A percentile compares a stretch with the other conserved stretches of the same genome.
Conservation (phyloP, 2,888 invertebrate genomes). For the Thecophora atra region DNA sequence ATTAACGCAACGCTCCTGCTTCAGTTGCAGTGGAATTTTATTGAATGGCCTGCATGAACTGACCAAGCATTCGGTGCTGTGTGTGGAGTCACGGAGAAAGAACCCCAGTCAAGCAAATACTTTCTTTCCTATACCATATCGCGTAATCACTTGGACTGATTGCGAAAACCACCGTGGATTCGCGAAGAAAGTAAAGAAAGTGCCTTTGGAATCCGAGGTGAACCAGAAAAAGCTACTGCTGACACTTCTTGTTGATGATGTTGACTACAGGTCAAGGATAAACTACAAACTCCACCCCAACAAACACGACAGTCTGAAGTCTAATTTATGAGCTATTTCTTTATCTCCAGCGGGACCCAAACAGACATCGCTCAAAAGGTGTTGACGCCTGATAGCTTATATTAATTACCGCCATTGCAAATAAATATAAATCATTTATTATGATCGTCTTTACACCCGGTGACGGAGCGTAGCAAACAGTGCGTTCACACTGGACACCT, state of each 20-base stretch:
- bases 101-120: too few relatives aligned
- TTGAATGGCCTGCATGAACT: neutral
- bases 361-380: neutral
- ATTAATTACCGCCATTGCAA: constrained; percentile 55
- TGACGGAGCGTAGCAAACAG: neutral
- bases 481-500: constrained; percentile 11
- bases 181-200: neutral
- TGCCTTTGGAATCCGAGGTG: too few relatives aligned
- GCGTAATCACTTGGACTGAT: too few relatives aligned
- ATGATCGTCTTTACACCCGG: constrained; percentile 58
- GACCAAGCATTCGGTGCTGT: neutral
- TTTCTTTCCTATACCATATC: too few relatives aligned
- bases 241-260: neutral
- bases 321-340: neutral
- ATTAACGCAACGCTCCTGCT: constrained; percentile 10
- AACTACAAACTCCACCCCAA: neutral
- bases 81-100: too few relatives aligned
- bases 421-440: constrained; percentile 61
- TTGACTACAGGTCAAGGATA: neutral
- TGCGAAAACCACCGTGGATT: too few relatives aligned
- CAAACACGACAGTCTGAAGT: neutral
- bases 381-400: constrained; percentile 38
- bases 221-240: neutral
- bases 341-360: neutral
- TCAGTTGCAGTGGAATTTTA: neutral